Evolutionary conservation across 2,888 invertebrate species (phyloP), one percentile per base, ranked within the genome.

Genomic region (Pinctada fucata): DNA sequence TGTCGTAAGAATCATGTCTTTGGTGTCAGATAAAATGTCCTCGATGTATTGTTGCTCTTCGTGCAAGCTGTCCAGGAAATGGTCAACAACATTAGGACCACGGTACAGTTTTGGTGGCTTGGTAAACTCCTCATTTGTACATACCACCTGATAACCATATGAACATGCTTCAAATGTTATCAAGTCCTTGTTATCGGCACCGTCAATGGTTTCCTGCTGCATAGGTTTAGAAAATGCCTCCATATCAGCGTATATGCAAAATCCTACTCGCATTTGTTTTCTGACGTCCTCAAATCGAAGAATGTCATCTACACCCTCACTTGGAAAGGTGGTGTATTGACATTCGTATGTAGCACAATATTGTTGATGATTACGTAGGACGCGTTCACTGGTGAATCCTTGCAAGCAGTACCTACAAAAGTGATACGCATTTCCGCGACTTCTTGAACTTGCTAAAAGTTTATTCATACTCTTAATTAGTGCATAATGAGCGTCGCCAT

Each of bases 121-220:
- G 3, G 79, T 50, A 64, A 65, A 70, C 50, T 76, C 66, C 48
- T 58, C 51, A 50, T 76, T 51, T 2, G 51, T 71, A 50, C 80
- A 76, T 3, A 78, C 72, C 13, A 78, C 78, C 52, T 78, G 78
- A 68, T 80, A 80, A 3, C 64, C 71, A 78, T 67, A 78, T 8
- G 77, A 76, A 75, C 80, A 80, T 5, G 79, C 71, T 10, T 76
- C 72, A 71, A 73, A 75, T 67, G n/a, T n/a, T n/a, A n/a, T n/a
- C n/a, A n/a, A n/a, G n/a, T n/a, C n/a, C n/a, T n/a, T n/a, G n/a
- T n/a, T n/a, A n/a, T n/a, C n/a, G n/a, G n/a, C n/a, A n/a, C n/a
- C n/a, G n/a, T n/a, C n/a, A n/a, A n/a, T n/a, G n/a, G n/a, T n/a
- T n/a, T n/a, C n/a, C n/a, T n/a, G n/a, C n/a, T n/a, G n/a, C n/a